Conservation (phyloP, 2,888 invertebrate species). For the Atherix ibis region DNA sequence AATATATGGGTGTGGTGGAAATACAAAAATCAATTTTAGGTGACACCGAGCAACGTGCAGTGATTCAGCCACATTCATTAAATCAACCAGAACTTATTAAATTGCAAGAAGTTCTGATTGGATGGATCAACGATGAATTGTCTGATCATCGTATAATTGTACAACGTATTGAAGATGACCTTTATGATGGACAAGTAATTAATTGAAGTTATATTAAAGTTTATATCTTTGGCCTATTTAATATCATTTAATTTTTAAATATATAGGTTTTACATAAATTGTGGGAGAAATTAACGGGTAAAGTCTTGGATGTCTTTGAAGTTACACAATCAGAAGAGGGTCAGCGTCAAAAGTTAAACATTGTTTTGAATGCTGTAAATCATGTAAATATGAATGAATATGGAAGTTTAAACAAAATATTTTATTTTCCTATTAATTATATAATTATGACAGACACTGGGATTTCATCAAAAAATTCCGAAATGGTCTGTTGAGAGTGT, state of each 20-base stretch:
- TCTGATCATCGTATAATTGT: slow-evolving; percentile 94
- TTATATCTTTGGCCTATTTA: not conserved
- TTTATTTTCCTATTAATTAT: slow-evolving; percentile 1
- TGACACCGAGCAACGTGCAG: slow-evolving; percentile 93
- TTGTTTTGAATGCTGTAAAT: slow-evolving; percentile 80
- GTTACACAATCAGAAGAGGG: slow-evolving; percentile 97
- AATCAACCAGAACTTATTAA: slow-evolving; percentile 76
- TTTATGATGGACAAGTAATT: slow-evolving; percentile 85
- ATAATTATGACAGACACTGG: slow-evolving; percentile 39
- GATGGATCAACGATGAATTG: slow-evolving; percentile 98
- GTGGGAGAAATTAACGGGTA: slow-evolving; percentile 70
- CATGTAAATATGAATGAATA: slow-evolving; percentile 37
- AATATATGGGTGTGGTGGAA: too few relatives aligned
- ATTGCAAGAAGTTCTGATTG: slow-evolving; percentile 71
- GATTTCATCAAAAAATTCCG: slow-evolving; percentile 56
- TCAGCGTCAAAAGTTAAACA: slow-evolving; percentile 83
- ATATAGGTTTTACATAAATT: slow-evolving; percentile 51
- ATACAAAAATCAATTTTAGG: too few relatives aligned
- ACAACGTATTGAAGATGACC: slow-evolving; percentile 87
- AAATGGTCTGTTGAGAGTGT: slow-evolving; percentile 97
- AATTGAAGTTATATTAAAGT: not conserved
- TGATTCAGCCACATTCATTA: slow-evolving; percentile 78
- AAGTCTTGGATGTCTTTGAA: slow-evolving; percentile 89
- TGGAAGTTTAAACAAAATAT: slow-evolving; percentile 3
- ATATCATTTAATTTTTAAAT: not conserved